Conservation (phyloP, 2,113 vertebrate species). For the Tor tambroides region DNA sequence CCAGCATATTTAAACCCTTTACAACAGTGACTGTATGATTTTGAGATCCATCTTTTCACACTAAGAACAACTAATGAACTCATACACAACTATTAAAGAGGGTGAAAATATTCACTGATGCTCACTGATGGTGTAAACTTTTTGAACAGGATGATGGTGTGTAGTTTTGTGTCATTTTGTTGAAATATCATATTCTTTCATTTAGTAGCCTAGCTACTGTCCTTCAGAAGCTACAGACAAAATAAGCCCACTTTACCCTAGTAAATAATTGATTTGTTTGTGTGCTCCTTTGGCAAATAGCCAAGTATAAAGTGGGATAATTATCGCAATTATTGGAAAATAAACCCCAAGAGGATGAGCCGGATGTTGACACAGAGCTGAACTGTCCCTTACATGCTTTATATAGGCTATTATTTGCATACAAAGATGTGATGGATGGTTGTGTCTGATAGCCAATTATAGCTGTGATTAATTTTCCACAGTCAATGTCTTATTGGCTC, state of each 20-base stretch:
- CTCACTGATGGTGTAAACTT: neutral
- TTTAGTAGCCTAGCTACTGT: too few relatives aligned
- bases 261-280: neutral
- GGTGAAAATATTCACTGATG: too few relatives aligned
- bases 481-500: slow-evolving; percentile 2
- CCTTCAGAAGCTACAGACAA: neutral
- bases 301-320: neutral
- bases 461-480: neutral
- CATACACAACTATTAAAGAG: neutral
- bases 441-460: slow-evolving; percentile 13
- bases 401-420: neutral
- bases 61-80: neutral
- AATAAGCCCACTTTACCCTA: neutral
- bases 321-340: neutral
- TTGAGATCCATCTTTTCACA: too few relatives aligned
- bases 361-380: neutral
- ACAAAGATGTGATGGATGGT: neutral
- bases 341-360: neutral
- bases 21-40: too few relatives aligned
- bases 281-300: neutral
- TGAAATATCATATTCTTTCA: neutral
- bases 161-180: too few relatives aligned
- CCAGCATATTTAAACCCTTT: neutral
- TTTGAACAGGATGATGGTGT: too few relatives aligned
- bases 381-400: neutral